Conservation (phyloP, 1,140 invertebrate species). For the Lordiphosa mommai region DNA sequence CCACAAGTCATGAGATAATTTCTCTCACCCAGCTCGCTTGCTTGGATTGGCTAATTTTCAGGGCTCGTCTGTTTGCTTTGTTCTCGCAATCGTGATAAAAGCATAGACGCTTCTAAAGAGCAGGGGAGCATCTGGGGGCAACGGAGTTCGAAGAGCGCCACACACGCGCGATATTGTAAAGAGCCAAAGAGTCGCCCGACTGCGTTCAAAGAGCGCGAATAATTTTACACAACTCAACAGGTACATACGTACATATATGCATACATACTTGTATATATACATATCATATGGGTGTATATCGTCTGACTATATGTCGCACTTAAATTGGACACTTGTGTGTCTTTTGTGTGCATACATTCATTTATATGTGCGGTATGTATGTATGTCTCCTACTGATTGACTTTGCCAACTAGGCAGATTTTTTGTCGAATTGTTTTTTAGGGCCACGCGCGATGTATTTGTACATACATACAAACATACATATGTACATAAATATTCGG, state of each 20-base stretch:
- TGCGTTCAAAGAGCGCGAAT: constrained; percentile 40
- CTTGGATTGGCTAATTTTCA: constrained; percentile 64
- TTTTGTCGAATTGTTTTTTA: constrained; percentile 30
- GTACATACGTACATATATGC: constrained; percentile 10
- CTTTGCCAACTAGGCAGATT: constrained; percentile 54
- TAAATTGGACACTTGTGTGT: constrained; percentile 49
- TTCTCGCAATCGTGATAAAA: constrained; percentile 13
- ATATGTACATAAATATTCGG: constrained; percentile 6
- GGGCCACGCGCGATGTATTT: constrained; percentile 47
- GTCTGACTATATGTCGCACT: constrained; percentile 11
- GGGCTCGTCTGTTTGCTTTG: constrained; percentile 54
- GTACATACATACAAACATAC: background rate
- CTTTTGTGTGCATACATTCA: background rate
- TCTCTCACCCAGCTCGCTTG: constrained; percentile 16
- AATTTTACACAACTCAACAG: constrained; percentile 47
- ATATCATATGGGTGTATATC: background rate
- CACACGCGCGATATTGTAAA: constrained; percentile 51
- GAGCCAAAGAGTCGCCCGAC: constrained; percentile 31
- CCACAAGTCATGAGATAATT: constrained; percentile 34
- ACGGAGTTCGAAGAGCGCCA: constrained; percentile 32
- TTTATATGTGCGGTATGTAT: background rate
- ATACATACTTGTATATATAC: constrained; percentile 9
- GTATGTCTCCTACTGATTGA: constrained; percentile 19
- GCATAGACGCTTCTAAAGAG: background rate
- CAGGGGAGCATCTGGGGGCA: background rate